Percentiles rank a stretch among this genome's conserved stretches.
Evolutionary conservation across 30 jellyfish, hydroid and myxozoan genomes (phyloP).

Genomic region (Haliclystus octoradiatus): DNA sequence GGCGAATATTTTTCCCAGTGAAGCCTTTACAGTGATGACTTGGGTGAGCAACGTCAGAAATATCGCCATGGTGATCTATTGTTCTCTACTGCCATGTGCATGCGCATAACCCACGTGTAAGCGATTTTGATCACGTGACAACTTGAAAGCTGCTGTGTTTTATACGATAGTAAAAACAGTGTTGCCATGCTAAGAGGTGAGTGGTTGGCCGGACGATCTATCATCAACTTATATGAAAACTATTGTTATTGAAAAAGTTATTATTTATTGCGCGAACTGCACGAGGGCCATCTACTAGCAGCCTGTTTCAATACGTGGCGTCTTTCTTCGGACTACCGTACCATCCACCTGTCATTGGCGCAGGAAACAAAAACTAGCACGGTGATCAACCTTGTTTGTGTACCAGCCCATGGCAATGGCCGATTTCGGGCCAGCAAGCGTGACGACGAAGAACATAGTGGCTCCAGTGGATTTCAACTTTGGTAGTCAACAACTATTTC

Average conservation of each 20-base stretch:
- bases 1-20: too few relatives aligned
- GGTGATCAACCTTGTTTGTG: conserved; percentile 1
- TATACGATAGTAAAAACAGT: neutral
- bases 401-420: conserved; percentile 78
- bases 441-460: conserved; percentile 48
- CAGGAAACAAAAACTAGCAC: conserved; percentile 1
- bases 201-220: neutral
- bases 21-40: too few relatives aligned
- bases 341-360: conserved; percentile 4
- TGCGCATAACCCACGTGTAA: neutral
- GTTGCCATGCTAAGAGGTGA: neutral
- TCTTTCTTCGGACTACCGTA: neutral
- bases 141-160: neutral
- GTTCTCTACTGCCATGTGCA: neutral
- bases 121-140: neutral
- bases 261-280: neutral
- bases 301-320: conserved; percentile 1
- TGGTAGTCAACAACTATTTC: conserved; percentile 51
- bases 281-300: neutral
- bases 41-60: too few relatives aligned
- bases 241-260: neutral
- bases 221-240: neutral
- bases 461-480: conserved; percentile 81
- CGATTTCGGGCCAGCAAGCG: conserved; percentile 98
- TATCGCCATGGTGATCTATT: neutral